Evolutionary conservation across 2,113 vertebrate genomes (phyloP).

Genomic region (Suricata suricatta): DNA sequence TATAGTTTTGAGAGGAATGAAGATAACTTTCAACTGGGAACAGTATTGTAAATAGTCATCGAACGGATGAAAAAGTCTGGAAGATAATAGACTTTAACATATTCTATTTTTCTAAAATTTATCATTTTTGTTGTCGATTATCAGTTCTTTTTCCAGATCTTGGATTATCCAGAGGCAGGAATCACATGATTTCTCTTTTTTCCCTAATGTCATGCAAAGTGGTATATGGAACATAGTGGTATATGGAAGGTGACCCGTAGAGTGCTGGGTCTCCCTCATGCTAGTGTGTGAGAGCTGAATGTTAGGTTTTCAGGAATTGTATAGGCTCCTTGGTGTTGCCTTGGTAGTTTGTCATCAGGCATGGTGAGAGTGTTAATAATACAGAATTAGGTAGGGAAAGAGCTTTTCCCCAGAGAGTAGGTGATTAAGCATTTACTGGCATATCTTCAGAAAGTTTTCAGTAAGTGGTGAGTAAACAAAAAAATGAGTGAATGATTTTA

Average conservation of each 20-base stretch:
- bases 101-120: background rate
- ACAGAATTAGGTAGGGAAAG: background rate
- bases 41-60: background rate
- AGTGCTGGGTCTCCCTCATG: too few species aligned
- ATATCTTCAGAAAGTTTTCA: background rate
- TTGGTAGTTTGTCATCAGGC: background rate
- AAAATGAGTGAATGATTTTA: background rate
- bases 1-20: background rate
- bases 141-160: background rate
- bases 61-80: constrained; percentile 6
- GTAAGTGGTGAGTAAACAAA: background rate
- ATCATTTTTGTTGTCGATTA: background rate
- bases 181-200: background rate
- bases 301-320: background rate
- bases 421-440: background rate
- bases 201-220: background rate
- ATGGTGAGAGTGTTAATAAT: background rate
- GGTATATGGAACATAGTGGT: background rate
- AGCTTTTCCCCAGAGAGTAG: background rate
- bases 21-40: background rate
- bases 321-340: background rate
- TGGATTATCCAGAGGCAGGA: background rate
- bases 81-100: background rate
- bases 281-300: background rate
- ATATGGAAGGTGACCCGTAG: background rate